Base-by-base conservation (phyloP, 2,888 invertebrate genomes). In the Chymomyza caudatula region DNA sequence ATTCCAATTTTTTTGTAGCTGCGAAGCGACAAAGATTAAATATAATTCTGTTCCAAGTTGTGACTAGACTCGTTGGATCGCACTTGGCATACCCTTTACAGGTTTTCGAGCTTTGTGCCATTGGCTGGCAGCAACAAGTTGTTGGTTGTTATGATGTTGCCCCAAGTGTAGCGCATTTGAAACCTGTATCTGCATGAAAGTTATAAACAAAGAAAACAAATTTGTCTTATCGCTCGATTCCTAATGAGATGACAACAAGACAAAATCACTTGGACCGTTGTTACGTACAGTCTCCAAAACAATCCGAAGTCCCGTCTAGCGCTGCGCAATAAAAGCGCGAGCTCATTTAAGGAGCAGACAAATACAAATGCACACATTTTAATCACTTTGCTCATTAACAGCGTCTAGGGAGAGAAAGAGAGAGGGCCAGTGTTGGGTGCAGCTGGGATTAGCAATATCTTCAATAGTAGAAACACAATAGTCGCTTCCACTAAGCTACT, bases 221-320 rank as follows among this genome's bases (percentile, higher is more conserved):
- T 88, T 89, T 88, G 89, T 89, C 87, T 88, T 88, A 87, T 88
- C 88, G 86, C 79, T 74, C 81, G 80, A 76, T 86, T 87, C 87
- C 87, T 88, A 88, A 88, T 88, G 88, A 88, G 88, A 84, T 85
- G 88, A 87, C 88, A 88, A 86, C 85, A 86, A 79, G 80, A 84
- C 85, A 80, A 85, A 84, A 77, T 76, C 78, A 78, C 74, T 85
- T 69, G 72, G 71, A 69, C 74, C 63, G 58, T 60, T 43, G 29
- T 37, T 52, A 11, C 13, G 25, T 15, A 49, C 47, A 37, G 42
- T 6, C 19, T 4, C 57, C 5, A n/a, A 22, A 37, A 8, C 43
- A 1, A 59, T 23, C 25, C 22, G 20, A 47, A 17, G 49, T 29
- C 19, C 51, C 69, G 49, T 57, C 58, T 53, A 74, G 55, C 42